Conservation (phyloP, 2,888 invertebrate genomes). For the Bombylius discolor region DNA sequence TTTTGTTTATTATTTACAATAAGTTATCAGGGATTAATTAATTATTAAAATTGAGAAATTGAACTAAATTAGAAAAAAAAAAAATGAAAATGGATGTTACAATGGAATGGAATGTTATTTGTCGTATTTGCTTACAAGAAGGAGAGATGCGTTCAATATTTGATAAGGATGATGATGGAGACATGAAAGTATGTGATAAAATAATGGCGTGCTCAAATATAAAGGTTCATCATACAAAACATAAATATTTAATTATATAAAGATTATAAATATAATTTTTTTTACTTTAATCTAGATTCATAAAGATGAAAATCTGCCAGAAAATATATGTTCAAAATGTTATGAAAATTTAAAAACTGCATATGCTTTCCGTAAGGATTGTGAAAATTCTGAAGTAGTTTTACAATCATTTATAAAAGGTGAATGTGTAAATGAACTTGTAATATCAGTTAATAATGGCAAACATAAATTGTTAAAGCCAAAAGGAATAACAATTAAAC, state of each 20-base stretch:
- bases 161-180: constrained; percentile 17
- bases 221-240: neutral
- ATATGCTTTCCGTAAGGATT: constrained; percentile 15
- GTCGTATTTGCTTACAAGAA: constrained; percentile 17
- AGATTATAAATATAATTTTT: neutral
- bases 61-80: neutral
- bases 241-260: too few relatives aligned
- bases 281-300: neutral
- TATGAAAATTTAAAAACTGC: constrained; percentile 13
- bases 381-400: constrained; percentile 17
- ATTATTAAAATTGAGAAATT: neutral
- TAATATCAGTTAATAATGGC: constrained; percentile 4
- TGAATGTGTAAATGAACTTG: constrained; percentile 1
- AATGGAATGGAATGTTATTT: constrained; percentile 15
- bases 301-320: constrained; percentile 12
- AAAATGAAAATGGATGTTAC: neutral
- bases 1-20: too few relatives aligned
- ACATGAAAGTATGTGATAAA: constrained; percentile 27
- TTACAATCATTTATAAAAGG: constrained; percentile 11
- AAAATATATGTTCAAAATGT: constrained; percentile 16
- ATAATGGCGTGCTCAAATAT: constrained; percentile 27
- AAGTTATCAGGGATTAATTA: too few relatives aligned
- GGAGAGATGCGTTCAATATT: constrained; percentile 15
- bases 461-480: constrained; percentile 6
- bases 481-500: constrained; percentile 8